Evolutionary conservation across 2,113 vertebrate genomes (phyloP).

Genomic region (Aegotheles bennettii): DNA sequence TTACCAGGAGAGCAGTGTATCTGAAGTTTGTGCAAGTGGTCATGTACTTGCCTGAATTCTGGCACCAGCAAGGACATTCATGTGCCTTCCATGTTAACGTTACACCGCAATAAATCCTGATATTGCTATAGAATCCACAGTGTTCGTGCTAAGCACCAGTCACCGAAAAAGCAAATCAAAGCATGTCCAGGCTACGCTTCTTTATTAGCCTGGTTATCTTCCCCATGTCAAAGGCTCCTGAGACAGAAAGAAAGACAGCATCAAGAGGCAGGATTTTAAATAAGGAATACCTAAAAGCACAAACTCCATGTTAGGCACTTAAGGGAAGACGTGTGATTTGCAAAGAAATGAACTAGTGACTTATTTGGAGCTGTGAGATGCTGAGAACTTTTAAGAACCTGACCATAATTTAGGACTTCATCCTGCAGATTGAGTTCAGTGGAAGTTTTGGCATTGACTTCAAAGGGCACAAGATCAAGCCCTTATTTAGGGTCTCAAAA

Average conservation of each 20-base stretch:
- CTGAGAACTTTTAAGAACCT: constrained; percentile 26
- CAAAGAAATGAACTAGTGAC: not conserved
- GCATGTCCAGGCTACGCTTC: not conserved
- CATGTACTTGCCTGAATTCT: constrained; percentile 32
- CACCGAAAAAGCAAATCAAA: not conserved
- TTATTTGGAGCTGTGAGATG: not conserved
- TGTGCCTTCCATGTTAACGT: constrained; percentile 1
- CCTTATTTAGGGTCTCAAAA: constrained; percentile 20
- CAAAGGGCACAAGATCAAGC: constrained; percentile 23
- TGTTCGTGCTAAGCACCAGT: not conserved
- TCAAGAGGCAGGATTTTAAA: constrained; percentile 35
- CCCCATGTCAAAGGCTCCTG: not conserved
- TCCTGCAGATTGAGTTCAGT: not conserved
- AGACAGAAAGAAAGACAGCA: not conserved
- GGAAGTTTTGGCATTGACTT: constrained; percentile 25
- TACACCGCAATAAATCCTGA: not conserved
- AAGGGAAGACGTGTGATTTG: not conserved
- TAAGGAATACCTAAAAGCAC: not conserved
- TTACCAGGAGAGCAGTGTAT: constrained; percentile 11
- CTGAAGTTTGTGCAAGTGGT: constrained; percentile 35
- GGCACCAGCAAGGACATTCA: not conserved
- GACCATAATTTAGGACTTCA: constrained; percentile 12
- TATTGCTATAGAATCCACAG: not conserved
- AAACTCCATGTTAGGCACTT: not conserved
- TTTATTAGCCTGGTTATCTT: not conserved